Percentiles rank a stretch among this genome's conserved stretches.
These are phyloP conservation scores for Oscheius sp. DNA, from an alignment of 2,888 invertebrate species.

Conservation along the genomic window DNA sequence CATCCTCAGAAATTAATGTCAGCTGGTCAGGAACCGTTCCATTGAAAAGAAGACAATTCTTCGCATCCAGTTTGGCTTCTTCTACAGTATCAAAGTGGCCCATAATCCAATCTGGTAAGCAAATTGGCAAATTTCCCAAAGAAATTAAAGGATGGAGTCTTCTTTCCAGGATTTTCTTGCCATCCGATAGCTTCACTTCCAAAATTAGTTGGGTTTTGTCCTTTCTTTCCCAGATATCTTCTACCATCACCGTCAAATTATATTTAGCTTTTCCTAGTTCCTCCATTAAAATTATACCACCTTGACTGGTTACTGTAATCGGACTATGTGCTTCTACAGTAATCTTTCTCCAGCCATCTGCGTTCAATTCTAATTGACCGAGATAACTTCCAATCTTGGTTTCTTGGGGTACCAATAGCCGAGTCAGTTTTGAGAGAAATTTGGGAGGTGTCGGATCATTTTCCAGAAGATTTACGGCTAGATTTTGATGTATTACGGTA, in stretches of 20 bases:
- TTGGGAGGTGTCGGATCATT: neutral
- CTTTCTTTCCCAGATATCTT: neutral
- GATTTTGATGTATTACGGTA: neutral
- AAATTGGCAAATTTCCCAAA: neutral
- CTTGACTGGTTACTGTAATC: neutral
- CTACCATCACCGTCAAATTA: neutral
- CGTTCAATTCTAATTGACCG: neutral
- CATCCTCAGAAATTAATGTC: no score
- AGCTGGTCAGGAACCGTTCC: no score
- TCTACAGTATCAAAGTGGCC: no score
- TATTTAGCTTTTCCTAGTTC: neutral
- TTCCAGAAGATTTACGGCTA: conserved; percentile 2
- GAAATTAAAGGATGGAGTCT: neutral
- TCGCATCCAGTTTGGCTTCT: no score
- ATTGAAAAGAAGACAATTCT: no score
- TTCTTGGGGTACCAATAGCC: neutral
- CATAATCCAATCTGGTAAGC: neutral
- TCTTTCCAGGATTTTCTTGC: neutral
- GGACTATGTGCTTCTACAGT: neutral
- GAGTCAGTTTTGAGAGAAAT: neutral
- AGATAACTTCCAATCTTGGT: neutral
- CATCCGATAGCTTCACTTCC: neutral
- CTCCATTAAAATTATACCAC: neutral
- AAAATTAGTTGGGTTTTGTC: conserved; percentile 10
- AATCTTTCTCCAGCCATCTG: conserved; percentile 1